Base-by-base conservation (phyloP, 2,113 vertebrate species). In the Dunckerocampus dactyliophorus region DNA sequence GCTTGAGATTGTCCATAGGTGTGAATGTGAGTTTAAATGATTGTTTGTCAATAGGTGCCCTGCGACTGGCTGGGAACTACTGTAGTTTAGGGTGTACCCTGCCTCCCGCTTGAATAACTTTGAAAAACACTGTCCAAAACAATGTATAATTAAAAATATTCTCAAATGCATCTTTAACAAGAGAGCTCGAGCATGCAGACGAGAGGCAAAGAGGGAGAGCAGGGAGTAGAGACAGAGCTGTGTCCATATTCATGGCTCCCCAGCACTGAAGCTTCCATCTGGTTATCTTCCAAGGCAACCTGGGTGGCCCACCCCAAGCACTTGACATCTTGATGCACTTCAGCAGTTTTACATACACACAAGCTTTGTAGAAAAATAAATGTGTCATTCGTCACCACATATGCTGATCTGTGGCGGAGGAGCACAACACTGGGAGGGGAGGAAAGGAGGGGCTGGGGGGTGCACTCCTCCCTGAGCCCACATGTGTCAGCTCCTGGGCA, bases 291-390 rank as follows among this genome's bases (percentile, higher is more conserved):
- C 94, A 94, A 92, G 88, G 88, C 97, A 95, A 92, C 95, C 92
- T 99, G 97, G 97, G 97, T 98, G 97, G 97, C 90, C 87, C 95
- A 93, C 90, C 91, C 88, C 94, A 94, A 97, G 94, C 93, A 98
- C 97, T 98, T 98, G 95, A 98, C 96, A 98, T 98, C 95, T 94
- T 98, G 95, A 97, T 98, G 95, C 96, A 98, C 97, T 96, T 99
- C 95, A 96, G 94, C 96, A 97, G 96, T 96, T 99, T 97, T 98
- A 98, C 96, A 98, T 93, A 98, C 95, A 99, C 91, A 98, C 95
- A 96, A 94, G 92, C 94, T 96, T 94, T 93, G 95, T 94, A 97
- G 95, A 95, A 98, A 98, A 98, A 99, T 98, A 98, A 99, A 99
- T 98, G 93, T 96, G 94, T 97, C 95, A 95, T 98, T 98, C 93